Evolutionary conservation across 2,113 vertebrate species (phyloP).

Genomic region (Pyrgilauda ruficollis): DNA sequence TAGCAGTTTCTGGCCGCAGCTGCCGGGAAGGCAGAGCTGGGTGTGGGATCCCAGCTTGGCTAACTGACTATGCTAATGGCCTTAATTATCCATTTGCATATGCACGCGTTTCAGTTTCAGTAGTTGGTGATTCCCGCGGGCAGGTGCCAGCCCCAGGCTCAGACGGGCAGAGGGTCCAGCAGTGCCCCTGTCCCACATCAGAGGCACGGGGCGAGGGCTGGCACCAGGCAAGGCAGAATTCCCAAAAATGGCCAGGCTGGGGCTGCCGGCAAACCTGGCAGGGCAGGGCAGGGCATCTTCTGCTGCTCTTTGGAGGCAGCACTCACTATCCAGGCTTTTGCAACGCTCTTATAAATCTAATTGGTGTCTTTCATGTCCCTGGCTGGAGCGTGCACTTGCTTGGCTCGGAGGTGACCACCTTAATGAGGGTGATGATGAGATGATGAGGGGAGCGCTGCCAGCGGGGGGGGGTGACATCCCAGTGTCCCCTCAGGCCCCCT

Average conservation of each 20-base stretch:
- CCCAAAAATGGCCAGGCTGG: fast-evolving
- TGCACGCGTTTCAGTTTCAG: background rate
- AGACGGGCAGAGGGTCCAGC: background rate
- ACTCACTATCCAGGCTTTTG: background rate
- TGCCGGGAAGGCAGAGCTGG: background rate
- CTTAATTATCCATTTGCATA: conserved; percentile 50
- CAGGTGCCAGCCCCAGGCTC: background rate
- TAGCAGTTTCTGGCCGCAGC: background rate
- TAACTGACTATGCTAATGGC: conserved; percentile 45
- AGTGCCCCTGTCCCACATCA: background rate
- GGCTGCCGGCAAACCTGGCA: background rate
- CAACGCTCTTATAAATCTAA: background rate
- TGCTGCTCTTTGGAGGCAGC: background rate
- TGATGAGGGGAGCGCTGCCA: background rate
- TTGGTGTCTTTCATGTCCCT: background rate
- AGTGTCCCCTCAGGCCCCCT: background rate
- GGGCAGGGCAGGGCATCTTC: background rate
- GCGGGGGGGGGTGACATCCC: background rate
- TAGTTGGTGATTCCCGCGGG: background rate
- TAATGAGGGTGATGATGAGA: background rate
- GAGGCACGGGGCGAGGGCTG: fast-evolving
- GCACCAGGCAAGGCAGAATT: fast-evolving
- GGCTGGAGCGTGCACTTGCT: background rate
- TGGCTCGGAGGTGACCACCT: background rate
- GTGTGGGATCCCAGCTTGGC: conserved; percentile 26